Evolutionary conservation across 1,140 invertebrate species (phyloP), one percentile per base, ranked within the genome.

Genomic region (Helicoverpa armigera): DNA sequence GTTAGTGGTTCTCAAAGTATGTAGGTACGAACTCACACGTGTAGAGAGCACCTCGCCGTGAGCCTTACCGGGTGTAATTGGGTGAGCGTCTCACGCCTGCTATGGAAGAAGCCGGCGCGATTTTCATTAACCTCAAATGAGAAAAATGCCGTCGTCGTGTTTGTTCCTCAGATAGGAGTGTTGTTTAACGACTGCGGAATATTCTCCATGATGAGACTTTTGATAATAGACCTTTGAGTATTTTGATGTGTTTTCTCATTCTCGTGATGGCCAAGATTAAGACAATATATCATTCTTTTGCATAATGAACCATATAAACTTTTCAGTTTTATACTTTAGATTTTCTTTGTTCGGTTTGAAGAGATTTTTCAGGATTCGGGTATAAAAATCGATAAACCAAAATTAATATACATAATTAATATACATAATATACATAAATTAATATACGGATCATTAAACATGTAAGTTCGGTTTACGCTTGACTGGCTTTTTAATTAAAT

Each of bases 91-190:
- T 86, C 80, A 83, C 84, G 82, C 87, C 86, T 58, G 51, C 81
- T 87, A 90, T 84, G 87, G 87, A 72, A 80, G 79, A 86, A 82
- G 74, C 74, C 82, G 84, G 84, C 83, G 87, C 79, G 82, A 88
- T 91, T 92, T 92, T 90, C 90, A 94, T 94, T 94, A 91, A 91
- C 91, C 91, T 91, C 83, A 92, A 92, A 94, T 92, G 88, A 90
- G 86, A 94, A 92, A 91, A 94, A 94, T 94, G 90, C 87, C 81
- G 88, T 85, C 79, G 70, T 82, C 79, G 78, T 82, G 81, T 85
- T 85, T 80, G 80, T 82, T 79, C 67, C 82, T 80, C 81, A 61
- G 80, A 81, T 82, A 83, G 73, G 58, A 77, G 51, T 31, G 14
- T 54, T 23, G 54, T 43, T 65, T 60, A 75, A 67, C 51, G 61